phyloP scores from a whole-genome alignment of 2,113 vertebrate species.

The Eubucco bourcierii region DNA sequence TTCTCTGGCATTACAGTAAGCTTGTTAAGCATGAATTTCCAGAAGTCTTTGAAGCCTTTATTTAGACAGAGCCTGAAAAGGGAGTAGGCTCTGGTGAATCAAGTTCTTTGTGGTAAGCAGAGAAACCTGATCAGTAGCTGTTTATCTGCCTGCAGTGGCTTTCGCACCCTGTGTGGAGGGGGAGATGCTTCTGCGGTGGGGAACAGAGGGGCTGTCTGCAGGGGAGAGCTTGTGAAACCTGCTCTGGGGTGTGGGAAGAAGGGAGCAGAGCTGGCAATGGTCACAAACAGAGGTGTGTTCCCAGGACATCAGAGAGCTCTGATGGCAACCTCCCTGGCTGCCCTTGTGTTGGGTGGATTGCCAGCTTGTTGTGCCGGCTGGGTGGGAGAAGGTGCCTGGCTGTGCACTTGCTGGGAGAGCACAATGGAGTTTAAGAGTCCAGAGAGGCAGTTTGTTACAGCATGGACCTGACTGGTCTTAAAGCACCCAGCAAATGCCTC shows the following conservation, averaged over 20 bases:
- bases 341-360: fast-evolving
- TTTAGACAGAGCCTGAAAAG: slow-evolving; percentile 58
- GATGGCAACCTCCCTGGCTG: background rate
- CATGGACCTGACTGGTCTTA: background rate
- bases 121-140: slow-evolving; percentile 43
- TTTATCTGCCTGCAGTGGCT: slow-evolving; percentile 27
- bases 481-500: background rate
- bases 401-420: background rate
- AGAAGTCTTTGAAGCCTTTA: slow-evolving; percentile 59
- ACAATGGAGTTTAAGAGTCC: background rate
- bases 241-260: background rate
- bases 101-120: slow-evolving; percentile 49
- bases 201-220: background rate
- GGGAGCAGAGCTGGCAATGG: background rate
- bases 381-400: background rate
- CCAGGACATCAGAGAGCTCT: slow-evolving; percentile 10
- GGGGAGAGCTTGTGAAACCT: background rate
- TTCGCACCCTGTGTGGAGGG: background rate
- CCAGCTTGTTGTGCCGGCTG: background rate
- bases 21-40: slow-evolving; percentile 61
- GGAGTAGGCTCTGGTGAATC: slow-evolving; percentile 59
- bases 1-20: slow-evolving; percentile 15
- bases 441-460: background rate
- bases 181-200: background rate
- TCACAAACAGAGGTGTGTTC: background rate